Percentiles rank a stretch among this genome's conserved stretches.
Evolutionary conservation across 1,140 invertebrate species (phyloP).

Genomic region (Magallana gigas): DNA sequence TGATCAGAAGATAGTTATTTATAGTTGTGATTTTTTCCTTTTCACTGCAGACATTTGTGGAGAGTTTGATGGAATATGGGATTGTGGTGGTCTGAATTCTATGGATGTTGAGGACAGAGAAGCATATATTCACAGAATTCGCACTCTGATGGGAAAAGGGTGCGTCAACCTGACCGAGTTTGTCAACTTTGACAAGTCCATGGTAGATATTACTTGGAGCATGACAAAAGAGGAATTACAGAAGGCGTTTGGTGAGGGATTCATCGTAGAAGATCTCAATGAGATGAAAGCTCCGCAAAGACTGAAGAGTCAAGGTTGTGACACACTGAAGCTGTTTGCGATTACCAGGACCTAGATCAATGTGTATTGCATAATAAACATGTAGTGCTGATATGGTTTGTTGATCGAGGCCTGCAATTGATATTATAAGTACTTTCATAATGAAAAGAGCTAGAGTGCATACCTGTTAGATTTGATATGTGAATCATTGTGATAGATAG

Average conservation of each 20-base stretch:
- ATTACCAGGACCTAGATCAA: slow-evolving; percentile 11
- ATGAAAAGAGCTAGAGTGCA: too few relatives aligned
- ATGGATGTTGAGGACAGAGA: slow-evolving; percentile 36
- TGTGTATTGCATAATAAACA: neutral
- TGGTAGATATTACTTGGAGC: slow-evolving; percentile 24
- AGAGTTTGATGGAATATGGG: slow-evolving; percentile 46
- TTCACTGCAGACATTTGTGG: slow-evolving; percentile 20
- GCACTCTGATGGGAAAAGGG: slow-evolving; percentile 33
- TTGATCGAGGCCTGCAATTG: too few relatives aligned
- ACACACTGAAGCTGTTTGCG: neutral
- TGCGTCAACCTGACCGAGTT: slow-evolving; percentile 41
- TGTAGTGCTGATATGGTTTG: too few relatives aligned
- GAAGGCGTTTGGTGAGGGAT: slow-evolving; percentile 36
- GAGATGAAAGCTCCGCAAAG: neutral
- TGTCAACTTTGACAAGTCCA: neutral
- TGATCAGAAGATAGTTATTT: slow-evolving; percentile 23
- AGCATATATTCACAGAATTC: slow-evolving; percentile 32
- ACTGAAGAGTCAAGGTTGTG: neutral
- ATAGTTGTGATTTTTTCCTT: slow-evolving; percentile 46
- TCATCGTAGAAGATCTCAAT: neutral
- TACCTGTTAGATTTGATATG: too few relatives aligned
- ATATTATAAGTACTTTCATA: too few relatives aligned
- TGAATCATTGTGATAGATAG: too few relatives aligned
- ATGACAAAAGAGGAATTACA: slow-evolving; percentile 18
- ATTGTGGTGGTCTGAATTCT: slow-evolving; percentile 41